Base-by-base conservation (phyloP, 2,888 invertebrate genomes). In the Meiosimyza decipiens region DNA sequence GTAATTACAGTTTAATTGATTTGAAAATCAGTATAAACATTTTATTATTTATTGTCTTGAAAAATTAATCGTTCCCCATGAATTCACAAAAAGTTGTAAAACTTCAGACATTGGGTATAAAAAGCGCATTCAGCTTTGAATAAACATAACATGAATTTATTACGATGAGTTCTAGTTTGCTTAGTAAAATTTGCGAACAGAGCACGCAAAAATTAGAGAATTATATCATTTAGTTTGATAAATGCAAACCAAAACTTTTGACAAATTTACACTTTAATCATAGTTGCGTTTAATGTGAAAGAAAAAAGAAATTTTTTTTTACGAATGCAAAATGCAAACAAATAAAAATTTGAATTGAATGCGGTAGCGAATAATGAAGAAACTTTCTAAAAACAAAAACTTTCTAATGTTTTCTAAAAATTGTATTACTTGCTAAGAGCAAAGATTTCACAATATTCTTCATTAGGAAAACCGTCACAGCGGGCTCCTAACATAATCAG, bases 1-100 rank as follows among this genome's bases (percentile, higher is more conserved):
- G 2, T 40, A 40, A 9, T 50, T 55, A 67, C 16, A 40, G 52
- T 33, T 50, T 70, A 72, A 72, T 72, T 62, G 57, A 70, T 70
- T 28, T 55, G 18, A 16, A 9, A 60, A 9, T 47, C n/a, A 1
- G 18, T 52, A 40, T 55, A 11, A 57, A n/a, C 47, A 65, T 50
- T 16, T 28, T 49, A 15, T 62, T 2, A 51, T 40, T 28, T 4
- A 28, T 28, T 28, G 28, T 28, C 28, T 28, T 28, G 28, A 28
- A 2, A 28, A 18, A 18, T 57, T 28, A 15, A 57, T 57, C 18
- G 57, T 28, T 15, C 28, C 57, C 28, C 28, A 57, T 22, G 28
- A 57, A 57, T 57, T 57, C 18, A 13, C 18, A 57, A 15, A 57
- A 57, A 55, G 55, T 55, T 55, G 18, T 18, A 55, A 40, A 28